A percentile compares a stretch with the other conserved stretches of the same genome.
These are phyloP conservation scores for Scaptomyza parva DNA, from an alignment of 2,888 invertebrate species.

Conservation along the genomic window DNA sequence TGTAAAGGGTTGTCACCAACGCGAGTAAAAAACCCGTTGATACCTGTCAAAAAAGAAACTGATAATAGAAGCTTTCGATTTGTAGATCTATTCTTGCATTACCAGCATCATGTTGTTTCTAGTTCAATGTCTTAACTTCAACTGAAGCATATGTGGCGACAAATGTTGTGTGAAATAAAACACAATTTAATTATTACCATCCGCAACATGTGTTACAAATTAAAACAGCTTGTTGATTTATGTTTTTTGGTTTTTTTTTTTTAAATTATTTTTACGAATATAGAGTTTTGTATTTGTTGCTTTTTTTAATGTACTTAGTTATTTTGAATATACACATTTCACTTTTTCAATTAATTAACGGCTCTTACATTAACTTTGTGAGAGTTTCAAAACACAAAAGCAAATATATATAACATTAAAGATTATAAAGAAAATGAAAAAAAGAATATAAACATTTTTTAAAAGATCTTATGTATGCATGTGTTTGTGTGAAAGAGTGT, in stretches of 20 bases:
- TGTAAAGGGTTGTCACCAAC: slow-evolving; percentile 37
- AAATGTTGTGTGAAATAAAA: neutral
- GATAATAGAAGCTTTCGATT: neutral
- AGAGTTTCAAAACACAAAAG: slow-evolving; percentile 44
- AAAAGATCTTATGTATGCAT: slow-evolving; percentile 21
- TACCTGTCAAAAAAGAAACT: neutral
- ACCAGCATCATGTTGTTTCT: slow-evolving; percentile 39
- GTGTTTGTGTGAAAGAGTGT: slow-evolving; percentile 13
- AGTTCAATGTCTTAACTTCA: neutral
- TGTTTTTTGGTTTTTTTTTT: slow-evolving; percentile 37
- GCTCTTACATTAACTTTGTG: slow-evolving; percentile 36
- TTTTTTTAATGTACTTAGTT: slow-evolving; percentile 52
- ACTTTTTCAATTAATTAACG: slow-evolving; percentile 45
- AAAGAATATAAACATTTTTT: slow-evolving; percentile 41
- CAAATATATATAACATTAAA: slow-evolving; percentile 24
- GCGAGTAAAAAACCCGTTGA: slow-evolving; percentile 40
- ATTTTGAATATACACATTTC: slow-evolving; percentile 56
- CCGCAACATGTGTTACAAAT: slow-evolving; percentile 44
- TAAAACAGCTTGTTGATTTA: slow-evolving; percentile 30
- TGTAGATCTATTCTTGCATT: slow-evolving; percentile 6
- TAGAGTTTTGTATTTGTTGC: slow-evolving; percentile 67
- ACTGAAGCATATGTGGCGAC: slow-evolving; percentile 32
- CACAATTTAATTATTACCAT: neutral
- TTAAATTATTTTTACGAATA: slow-evolving; percentile 67
- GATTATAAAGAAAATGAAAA: slow-evolving; percentile 41